These are phyloP conservation scores for Perodicticus potto DNA, from an alignment of 2,797 vertebrate species.

Conservation along the genomic window DNA sequence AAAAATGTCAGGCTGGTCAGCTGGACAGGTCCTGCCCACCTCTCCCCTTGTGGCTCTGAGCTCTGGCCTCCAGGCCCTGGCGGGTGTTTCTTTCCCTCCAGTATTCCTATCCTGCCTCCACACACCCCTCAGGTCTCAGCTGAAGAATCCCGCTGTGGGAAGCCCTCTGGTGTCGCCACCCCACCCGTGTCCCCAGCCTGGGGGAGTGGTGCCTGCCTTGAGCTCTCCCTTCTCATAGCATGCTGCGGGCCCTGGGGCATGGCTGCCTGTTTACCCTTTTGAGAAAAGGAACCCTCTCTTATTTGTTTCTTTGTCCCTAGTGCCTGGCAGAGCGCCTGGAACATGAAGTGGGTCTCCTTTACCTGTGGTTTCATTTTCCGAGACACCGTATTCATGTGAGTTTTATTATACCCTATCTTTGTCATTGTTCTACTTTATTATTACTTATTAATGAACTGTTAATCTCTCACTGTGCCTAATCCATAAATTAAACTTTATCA, in stretches of 20 bases:
- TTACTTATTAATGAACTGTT: not conserved
- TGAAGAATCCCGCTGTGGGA: not conserved
- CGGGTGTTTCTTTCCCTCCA: not conserved
- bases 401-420: not conserved
- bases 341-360: not conserved
- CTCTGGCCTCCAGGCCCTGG: not conserved
- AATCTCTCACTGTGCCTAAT: not conserved
- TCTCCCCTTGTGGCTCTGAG: not conserved
- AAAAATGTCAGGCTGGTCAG: not conserved
- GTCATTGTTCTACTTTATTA: not conserved
- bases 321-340: not conserved
- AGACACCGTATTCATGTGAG: not conserved
- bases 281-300: not conserved
- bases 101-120: not conserved
- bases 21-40: too few species aligned
- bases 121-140: not conserved
- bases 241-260: fast-evolving
- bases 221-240: too few species aligned
- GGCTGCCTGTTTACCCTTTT: not conserved
- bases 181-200: not conserved
- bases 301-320: not conserved
- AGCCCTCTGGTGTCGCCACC: not conserved
- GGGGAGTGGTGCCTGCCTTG: not conserved
- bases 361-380: not conserved
- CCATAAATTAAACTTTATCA: not conserved